Base-by-base conservation (phyloP, 30 jellyfish, hydroid and myxozoan species). In the Hydractinia echinata region DNA sequence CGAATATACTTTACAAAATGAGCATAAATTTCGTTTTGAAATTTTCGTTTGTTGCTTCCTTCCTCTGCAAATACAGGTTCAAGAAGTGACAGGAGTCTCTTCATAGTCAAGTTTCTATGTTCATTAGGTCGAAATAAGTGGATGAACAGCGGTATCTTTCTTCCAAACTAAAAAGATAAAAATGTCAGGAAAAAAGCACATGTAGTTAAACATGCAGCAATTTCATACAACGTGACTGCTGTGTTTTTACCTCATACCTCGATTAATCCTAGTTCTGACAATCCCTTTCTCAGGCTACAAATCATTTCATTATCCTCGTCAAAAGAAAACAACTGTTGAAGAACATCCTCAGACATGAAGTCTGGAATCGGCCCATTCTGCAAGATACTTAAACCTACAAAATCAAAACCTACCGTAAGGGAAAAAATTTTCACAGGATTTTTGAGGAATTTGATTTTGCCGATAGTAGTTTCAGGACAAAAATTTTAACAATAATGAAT, bases 361-460 rank as follows among this genome's bases (percentile, higher is more conserved):
- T 67, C 61, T 51, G 84, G 89, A 70, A 82, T 52, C 15, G 55
- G 55, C 14, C 89, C 89, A 70, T 82, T 82, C 53, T 82, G 89
- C 61, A 82, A 70, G 68, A 66, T 67, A 49, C 83, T 82, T n/a
- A n/a, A n/a, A n/a, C n/a, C n/a, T n/a, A n/a, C n/a, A n/a, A n/a
- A n/a, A n/a, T n/a, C n/a, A n/a, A n/a, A n/a, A n/a, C n/a, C n/a
- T n/a, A n/a, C n/a, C n/a, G n/a, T n/a, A n/a, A n/a, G n/a, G n/a
- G n/a, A n/a, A n/a, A n/a, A n/a, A n/a, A n/a, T n/a, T n/a, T n/a
- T n/a, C n/a, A n/a, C n/a, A n/a, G n/a, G n/a, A n/a, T n/a, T n/a
- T n/a, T n/a, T n/a, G n/a, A n/a, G n/a, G n/a, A n/a, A n/a, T n/a
- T n/a, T n/a, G n/a, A n/a, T n/a, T n/a, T n/a, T n/a, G n/a, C n/a